Percentiles rank a stretch among this genome's conserved stretches.
Evolutionary conservation across 2,888 invertebrate species (phyloP).

Genomic region (Eupithecia centaureata): DNA sequence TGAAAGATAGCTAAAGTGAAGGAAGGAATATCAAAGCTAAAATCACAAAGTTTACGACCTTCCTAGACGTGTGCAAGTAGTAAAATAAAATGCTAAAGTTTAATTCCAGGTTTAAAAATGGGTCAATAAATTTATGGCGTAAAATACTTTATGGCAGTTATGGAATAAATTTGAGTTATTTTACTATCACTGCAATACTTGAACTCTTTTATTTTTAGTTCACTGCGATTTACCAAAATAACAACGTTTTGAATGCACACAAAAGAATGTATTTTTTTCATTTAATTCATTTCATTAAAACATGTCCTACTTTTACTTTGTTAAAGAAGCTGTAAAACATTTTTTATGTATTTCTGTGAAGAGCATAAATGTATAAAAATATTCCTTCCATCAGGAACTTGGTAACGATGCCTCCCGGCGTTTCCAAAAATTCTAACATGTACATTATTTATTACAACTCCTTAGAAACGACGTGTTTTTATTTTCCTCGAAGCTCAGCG

Average conservation of each 20-base stretch:
- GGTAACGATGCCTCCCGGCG: conserved; percentile 40
- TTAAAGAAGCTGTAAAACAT: neutral
- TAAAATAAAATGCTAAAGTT: neutral
- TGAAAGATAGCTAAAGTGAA: neutral
- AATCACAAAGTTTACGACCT: neutral
- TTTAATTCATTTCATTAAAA: neutral
- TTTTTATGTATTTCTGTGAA: neutral
- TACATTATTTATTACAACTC: conserved; percentile 29
- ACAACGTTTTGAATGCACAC: neutral
- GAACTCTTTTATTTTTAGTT: too few relatives aligned
- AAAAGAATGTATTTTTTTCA: neutral
- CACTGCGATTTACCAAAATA: neutral
- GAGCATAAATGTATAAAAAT: conserved; percentile 2
- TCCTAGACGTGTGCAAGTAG: neutral
- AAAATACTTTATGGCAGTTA: too few relatives aligned
- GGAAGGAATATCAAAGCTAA: neutral
- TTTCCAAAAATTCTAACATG: conserved; percentile 32
- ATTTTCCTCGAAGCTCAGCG: conserved; percentile 8
- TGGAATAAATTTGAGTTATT: neutral
- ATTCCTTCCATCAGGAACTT: conserved; percentile 25
- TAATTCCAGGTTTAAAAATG: neutral
- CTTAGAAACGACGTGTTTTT: conserved; percentile 11
- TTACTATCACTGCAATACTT: neutral
- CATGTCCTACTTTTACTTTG: neutral
- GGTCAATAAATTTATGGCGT: neutral